Evolutionary conservation across 2,888 invertebrate species (phyloP), one percentile per base, ranked within the genome.

Genomic region (Eugnorisma glareosa): DNA sequence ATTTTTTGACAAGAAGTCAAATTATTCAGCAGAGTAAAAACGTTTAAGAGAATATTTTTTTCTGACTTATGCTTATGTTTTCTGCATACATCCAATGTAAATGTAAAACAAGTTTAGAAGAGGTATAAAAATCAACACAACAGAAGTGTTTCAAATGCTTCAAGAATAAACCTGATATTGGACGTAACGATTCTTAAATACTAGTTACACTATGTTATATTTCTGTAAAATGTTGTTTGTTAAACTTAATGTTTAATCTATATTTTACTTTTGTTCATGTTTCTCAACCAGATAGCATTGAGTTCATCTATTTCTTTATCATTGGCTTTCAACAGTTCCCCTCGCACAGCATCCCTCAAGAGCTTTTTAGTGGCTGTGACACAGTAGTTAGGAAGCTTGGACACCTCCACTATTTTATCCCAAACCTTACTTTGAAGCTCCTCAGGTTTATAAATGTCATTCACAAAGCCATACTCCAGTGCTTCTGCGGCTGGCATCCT

Each of bases 401-500:
- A 94, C 89, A 97, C 94, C 90, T 97, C 94, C 45, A 93, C 95
- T 87, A 97, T 97, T 91, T 96, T 97, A 82, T 96, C 94, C 97
- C 97, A 98, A 51, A 97, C 97, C 90, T 97, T 96, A 88, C 92
- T 94, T 71, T 98, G 95, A 72, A 98, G 93, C 71, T 97, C 96
- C 37, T 97, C 94, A 59, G 97, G 95, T 79, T 98, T 98, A 87
- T 98, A 98, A 24, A 99, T 96, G 91, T 98, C 97, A 21, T 98
- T 98, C 0, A 99, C 97, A 75, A 99, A 97, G 43, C 98, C 98
- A 90, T 97, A 97, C 63, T 97, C 95, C 69, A 97, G 96, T 0
- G 99, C 99, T 95, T 99, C 99, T 73, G 96, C 90, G 0, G 99
- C 98, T 43, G 97, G 97, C 92, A 99, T 96, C 94, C 98, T 98